Percentiles rank a stretch among this genome's conserved stretches.
Evolutionary conservation across 2,888 invertebrate species (phyloP).

Genomic region (Athetis lepigone): DNA sequence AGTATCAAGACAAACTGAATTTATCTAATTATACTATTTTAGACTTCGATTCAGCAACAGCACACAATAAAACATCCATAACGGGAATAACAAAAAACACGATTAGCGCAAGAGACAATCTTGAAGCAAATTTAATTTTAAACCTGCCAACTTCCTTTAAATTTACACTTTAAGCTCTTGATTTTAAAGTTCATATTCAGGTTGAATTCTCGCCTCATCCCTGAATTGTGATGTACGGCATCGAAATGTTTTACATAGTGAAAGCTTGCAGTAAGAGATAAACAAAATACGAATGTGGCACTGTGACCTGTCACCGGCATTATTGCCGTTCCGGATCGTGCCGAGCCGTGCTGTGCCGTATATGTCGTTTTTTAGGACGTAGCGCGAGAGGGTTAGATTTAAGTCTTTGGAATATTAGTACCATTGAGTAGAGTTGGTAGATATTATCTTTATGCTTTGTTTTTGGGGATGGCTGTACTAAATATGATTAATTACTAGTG

Average conservation of each 20-base stretch:
- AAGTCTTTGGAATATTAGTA: slow-evolving; percentile 7
- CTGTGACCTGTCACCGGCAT: slow-evolving; percentile 68
- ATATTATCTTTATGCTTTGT: neutral
- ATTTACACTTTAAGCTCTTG: slow-evolving; percentile 46
- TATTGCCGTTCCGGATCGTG: slow-evolving; percentile 54
- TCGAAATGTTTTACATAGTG: slow-evolving; percentile 75
- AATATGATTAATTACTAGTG: no score
- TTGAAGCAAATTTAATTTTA: slow-evolving; percentile 79
- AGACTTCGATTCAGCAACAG: slow-evolving; percentile 34
- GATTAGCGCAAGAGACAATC: slow-evolving; percentile 79
- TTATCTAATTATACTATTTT: slow-evolving; percentile 6
- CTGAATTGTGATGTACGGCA: slow-evolving; percentile 55
- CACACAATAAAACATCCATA: slow-evolving; percentile 62
- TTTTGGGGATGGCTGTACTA: neutral
- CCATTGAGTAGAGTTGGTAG: neutral
- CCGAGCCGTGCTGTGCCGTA: slow-evolving; percentile 35
- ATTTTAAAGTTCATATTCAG: slow-evolving; percentile 53
- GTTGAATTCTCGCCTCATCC: slow-evolving; percentile 23
- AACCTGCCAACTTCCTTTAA: slow-evolving; percentile 42
- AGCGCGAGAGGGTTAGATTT: slow-evolving; percentile 20
- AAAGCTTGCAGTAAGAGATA: slow-evolving; percentile 75
- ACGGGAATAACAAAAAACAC: slow-evolving; percentile 78
- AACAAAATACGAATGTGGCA: slow-evolving; percentile 67
- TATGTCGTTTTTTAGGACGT: slow-evolving; percentile 53
- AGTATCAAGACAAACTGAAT: neutral